Evolutionary conservation across 30 jellyfish, hydroid and myxozoan species (phyloP).

Genomic region (Hydractinia symbiolongicarpus): DNA sequence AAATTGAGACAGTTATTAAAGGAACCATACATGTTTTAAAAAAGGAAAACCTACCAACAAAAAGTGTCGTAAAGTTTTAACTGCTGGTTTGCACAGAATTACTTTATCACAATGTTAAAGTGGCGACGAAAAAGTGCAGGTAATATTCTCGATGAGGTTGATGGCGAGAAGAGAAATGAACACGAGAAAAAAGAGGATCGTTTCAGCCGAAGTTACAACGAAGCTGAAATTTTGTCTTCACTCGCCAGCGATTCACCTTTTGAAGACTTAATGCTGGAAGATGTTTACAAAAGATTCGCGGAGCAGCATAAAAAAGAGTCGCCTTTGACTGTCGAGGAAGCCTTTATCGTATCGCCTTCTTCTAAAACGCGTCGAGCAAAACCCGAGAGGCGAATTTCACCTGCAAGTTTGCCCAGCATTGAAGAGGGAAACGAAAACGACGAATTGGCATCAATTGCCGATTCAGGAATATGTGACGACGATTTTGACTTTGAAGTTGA

Average conservation of each 20-base stretch:
- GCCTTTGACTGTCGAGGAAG: not conserved
- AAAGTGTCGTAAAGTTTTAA: too few relatives aligned
- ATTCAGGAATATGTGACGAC: constrained; percentile 22
- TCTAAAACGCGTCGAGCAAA: not conserved
- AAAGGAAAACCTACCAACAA: too few relatives aligned
- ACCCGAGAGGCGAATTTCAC: constrained; percentile 1
- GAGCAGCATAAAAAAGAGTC: not conserved
- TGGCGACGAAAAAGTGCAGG: constrained; percentile 3
- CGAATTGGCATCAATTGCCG: constrained; percentile 19
- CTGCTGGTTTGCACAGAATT: not conserved
- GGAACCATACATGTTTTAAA: too few relatives aligned
- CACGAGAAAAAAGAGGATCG: not conserved
- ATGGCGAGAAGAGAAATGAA: not conserved
- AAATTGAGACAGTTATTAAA: too few relatives aligned
- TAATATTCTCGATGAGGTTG: not conserved
- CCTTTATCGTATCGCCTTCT: not conserved
- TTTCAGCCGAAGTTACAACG: constrained; percentile 7
- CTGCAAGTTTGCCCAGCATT: constrained; percentile 16
- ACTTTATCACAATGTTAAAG: not conserved
- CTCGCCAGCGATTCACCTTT: constrained; percentile 6
- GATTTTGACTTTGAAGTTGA: constrained; percentile 11
- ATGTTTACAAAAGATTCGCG: not conserved
- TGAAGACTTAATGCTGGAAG: not conserved
- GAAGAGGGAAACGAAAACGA: constrained; percentile 19
- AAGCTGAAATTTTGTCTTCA: not conserved